Evolutionary conservation across 2,888 invertebrate species (phyloP), one percentile per base, ranked within the genome.

Genomic region (Lampropteryx suffumata): DNA sequence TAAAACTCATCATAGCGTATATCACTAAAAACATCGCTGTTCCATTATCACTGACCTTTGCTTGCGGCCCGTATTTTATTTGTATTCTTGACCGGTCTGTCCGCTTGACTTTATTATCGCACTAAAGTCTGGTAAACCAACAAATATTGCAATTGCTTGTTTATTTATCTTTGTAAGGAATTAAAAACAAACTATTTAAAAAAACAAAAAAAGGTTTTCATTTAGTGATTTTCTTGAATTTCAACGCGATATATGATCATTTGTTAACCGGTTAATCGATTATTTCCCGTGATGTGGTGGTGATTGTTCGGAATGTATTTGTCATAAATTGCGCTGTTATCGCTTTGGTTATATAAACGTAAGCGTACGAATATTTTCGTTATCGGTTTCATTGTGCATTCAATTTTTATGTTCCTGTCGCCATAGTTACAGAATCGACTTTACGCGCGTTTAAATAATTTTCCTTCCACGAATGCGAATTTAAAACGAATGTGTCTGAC

Each of bases 341-440:
- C 53, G 48, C 46, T 24, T 35, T 50, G 48, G 51, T 54, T 59
- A 55, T 57, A 62, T 54, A 64, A 63, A 57, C 57, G 62, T 67
- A 43, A 64, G 60, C 65, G 55, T 55, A 62, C 61, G 64, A 64
- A 64, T 67, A 63, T 61, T 69, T 69, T 67, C 61, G 61, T 52
- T 70, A 65, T 70, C 63, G 67, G 45, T 51, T 45, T 56, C 60
- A 57, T 61, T 61, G 57, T 62, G 59, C 59, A 60, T 61, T 60
- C 61, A 59, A 61, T 62, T 59, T 29, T 44, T 46, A 49, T 60
- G 59, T 50, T 28, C 37, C 52, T 52, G 73, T 76, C 58, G 54
- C 76, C 65, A 74, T 78, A 67, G 75, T 46, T 66, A 76, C 76
- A 43, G 52, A 28, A 46, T 50, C 47, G 48, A 61, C 50, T 47